Conservation (phyloP, 2,797 vertebrate species). For the Melanogrammus aeglefinus region DNA sequence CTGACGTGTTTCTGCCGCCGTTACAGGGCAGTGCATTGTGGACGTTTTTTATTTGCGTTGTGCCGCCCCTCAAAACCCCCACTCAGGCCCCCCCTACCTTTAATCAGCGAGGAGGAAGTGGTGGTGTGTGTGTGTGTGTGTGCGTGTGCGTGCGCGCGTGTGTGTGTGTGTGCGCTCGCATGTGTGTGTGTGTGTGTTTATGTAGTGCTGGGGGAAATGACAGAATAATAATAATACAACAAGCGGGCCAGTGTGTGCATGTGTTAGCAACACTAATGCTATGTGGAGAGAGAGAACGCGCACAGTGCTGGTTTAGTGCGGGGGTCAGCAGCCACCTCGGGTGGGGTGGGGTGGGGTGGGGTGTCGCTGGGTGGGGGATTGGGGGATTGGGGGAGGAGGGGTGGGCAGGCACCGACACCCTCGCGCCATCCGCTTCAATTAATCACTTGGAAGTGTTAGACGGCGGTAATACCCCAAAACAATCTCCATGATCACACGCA, state of each 20-base stretch:
- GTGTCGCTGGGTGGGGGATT: no score
- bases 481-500: constrained; percentile 77
- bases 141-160: not conserved
- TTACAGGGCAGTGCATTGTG: no score
- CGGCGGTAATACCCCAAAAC: constrained; percentile 69
- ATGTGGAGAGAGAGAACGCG: no score
- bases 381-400: not conserved
- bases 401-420: not conserved
- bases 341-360: no score
- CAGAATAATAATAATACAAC: constrained; percentile 42
- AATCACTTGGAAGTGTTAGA: constrained; percentile 69
- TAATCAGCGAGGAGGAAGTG: not conserved
- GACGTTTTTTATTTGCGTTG: no score
- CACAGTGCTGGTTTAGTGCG: no score
- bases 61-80: no score
- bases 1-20: no score
- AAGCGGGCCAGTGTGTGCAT: constrained; percentile 54
- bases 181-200: not conserved
- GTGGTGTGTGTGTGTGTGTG: constrained; percentile 7
- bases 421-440: constrained; percentile 52
- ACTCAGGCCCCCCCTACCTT: no score
- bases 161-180: not conserved
- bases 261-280: no score
- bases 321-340: no score
- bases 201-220: constrained; percentile 46